Percentiles rank a stretch among this genome's conserved stretches.
phyloP scores from a whole-genome alignment of 2,888 invertebrate species.

The Volucella zonaria region DNA sequence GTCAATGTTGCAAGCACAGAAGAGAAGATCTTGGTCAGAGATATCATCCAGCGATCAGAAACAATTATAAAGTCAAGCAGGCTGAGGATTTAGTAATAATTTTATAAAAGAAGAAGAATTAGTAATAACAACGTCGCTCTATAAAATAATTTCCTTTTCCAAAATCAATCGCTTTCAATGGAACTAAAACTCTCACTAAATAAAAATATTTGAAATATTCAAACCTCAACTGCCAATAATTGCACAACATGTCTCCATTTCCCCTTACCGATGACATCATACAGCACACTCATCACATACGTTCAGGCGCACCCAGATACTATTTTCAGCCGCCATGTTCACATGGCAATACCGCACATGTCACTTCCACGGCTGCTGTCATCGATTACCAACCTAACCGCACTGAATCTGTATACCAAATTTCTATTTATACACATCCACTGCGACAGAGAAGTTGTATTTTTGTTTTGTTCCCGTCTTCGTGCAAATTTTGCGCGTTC shows the following conservation, averaged over 20 bases:
- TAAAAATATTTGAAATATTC: not conserved
- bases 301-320: slow-evolving; percentile 18
- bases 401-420: slow-evolving; percentile 27
- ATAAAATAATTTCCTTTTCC: not conserved
- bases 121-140: not conserved
- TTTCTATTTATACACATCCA: slow-evolving; percentile 54
- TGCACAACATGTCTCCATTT: slow-evolving; percentile 9
- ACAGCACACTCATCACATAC: slow-evolving; percentile 28
- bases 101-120: not conserved
- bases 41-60: too few species aligned
- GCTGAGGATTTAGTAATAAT: too few species aligned
- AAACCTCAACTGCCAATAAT: slow-evolving; percentile 1
- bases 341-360: slow-evolving; percentile 48
- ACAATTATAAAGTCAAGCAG: too few species aligned
- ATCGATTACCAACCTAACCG: slow-evolving; percentile 40
- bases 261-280: not conserved
- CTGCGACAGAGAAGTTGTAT: not conserved
- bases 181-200: not conserved
- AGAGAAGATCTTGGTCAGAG: too few species aligned
- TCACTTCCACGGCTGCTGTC: slow-evolving; percentile 43
- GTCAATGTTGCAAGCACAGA: too few species aligned
- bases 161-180: not conserved
- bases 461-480: slow-evolving; percentile 44
- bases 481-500: not conserved
- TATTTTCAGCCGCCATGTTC: slow-evolving; percentile 34